A percentile compares a stretch with the other conserved stretches of the same genome.
Conservation (phyloP, 2,113 vertebrate genomes). For the Lasiurus cinereus region DNA sequence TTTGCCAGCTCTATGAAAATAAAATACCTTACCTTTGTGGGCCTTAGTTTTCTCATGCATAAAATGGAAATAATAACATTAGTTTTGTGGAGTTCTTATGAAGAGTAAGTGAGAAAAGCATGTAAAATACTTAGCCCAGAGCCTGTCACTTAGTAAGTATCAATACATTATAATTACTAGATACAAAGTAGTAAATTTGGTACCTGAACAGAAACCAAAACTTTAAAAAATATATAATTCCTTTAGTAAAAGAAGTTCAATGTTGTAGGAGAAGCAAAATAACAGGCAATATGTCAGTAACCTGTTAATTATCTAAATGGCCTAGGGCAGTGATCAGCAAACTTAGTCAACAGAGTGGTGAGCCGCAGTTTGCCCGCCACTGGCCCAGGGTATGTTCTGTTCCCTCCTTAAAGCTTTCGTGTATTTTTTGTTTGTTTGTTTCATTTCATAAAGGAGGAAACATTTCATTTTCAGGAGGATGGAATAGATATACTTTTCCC, state of each 20-base stretch:
- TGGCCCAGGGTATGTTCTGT: background rate
- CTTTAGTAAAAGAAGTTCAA: background rate
- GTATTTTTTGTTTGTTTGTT: background rate
- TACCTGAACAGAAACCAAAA: constrained; percentile 7
- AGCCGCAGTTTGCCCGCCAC: too few species aligned
- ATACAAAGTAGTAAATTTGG: background rate
- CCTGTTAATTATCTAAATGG: background rate
- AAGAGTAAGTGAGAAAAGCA: constrained; percentile 35
- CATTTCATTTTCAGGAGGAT: background rate
- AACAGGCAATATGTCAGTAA: background rate
- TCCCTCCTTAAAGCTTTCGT: background rate
- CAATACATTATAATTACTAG: constrained; percentile 23
- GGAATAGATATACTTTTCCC: background rate
- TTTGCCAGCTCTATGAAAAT: background rate
- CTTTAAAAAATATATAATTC: background rate
- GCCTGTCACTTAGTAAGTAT: background rate
- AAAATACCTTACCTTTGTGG: background rate
- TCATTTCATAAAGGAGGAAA: constrained; percentile 15
- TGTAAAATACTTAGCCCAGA: background rate
- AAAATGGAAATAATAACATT: background rate
- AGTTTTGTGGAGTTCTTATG: background rate
- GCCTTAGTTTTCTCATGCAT: background rate
- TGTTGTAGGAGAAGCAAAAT: background rate
- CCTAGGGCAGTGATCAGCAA: background rate
- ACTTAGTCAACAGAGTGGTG: too few species aligned